Evolutionary conservation across 2,113 vertebrate genomes (phyloP), one percentile per base, ranked within the genome.

Genomic region (Turnix velox): DNA sequence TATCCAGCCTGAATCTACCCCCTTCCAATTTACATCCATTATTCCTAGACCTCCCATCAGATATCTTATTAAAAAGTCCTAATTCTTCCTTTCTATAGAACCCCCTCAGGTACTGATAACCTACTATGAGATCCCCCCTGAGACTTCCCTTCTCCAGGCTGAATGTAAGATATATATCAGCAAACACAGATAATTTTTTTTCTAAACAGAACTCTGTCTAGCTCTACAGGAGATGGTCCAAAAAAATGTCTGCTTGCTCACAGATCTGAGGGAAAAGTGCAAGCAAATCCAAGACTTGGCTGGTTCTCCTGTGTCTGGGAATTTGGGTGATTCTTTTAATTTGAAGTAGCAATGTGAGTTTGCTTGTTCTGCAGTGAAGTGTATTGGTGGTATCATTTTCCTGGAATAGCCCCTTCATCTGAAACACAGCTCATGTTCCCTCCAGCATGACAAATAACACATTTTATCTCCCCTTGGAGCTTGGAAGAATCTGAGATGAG

Each of bases 401-500:
- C 59, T 88, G 8, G 14, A 86, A 93, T 18, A 59, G 30, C 58
- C 17, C 37, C 83, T 80, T 73, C 1, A 0, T 46, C 54, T 85
- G 55, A 93, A 94, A 93, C 1, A 4, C 52, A 90, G 58, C 40
- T 84, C 45, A 12, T 77, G 48, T 61, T 93, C 52, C 61, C 61
- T 65, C 88, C 73, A 78, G 48, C 28, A 39, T 54, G 65, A 86
- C 68, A 84, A 83, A 84, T 81, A 81, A 63, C 43, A 46, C 22
- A 71, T 45, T 90, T 86, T 42, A 15, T 68, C 65, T 84, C 4
- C 25, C 43, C 35, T 45, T 57, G 67, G 54, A 94, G 58, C 49
- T 55, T 89, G 78, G 48, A 95, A 94, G n/a, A 82, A 76, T 45
- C 82, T 82, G 87, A 65, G 78, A 85, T 87, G 71, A 96, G 84